Conservation (phyloP, 2,113 vertebrate genomes). For the Nycticorax nycticorax region DNA sequence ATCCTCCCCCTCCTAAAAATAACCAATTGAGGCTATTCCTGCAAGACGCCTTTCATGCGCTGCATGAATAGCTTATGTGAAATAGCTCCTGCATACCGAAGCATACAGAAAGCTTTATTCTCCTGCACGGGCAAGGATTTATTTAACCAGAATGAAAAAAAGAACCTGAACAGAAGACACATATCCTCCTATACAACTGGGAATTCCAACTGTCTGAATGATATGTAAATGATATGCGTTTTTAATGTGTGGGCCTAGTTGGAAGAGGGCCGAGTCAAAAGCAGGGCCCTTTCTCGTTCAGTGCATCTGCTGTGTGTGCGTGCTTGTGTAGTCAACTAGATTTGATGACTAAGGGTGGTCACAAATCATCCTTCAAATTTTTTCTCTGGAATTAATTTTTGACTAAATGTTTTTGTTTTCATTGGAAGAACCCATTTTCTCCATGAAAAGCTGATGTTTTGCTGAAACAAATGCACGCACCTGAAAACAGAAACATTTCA, state of each 20-base stretch:
- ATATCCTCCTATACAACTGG: background rate
- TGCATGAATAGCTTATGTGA: background rate
- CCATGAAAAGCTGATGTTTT: background rate
- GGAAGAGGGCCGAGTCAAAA: background rate
- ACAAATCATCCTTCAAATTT: background rate
- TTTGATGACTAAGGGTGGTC: background rate
- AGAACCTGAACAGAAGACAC: background rate
- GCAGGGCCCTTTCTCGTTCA: background rate
- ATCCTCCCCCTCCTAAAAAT: conserved; percentile 3
- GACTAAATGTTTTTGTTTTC: background rate
- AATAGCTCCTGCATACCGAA: background rate
- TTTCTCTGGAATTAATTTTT: background rate
- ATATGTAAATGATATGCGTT: background rate
- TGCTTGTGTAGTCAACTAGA: background rate
- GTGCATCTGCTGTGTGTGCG: background rate
- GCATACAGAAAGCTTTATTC: background rate
- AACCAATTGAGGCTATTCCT: background rate
- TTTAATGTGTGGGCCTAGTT: background rate
- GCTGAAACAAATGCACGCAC: background rate
- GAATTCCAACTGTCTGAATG: conserved; percentile 5
- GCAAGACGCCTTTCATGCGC: background rate
- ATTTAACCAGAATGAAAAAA: background rate
- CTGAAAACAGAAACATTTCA: background rate
- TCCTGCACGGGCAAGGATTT: background rate
- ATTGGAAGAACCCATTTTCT: background rate